These are phyloP conservation scores for Garrulus glandarius DNA, from an alignment of 2,797 vertebrate species.

Conservation along the genomic window DNA sequence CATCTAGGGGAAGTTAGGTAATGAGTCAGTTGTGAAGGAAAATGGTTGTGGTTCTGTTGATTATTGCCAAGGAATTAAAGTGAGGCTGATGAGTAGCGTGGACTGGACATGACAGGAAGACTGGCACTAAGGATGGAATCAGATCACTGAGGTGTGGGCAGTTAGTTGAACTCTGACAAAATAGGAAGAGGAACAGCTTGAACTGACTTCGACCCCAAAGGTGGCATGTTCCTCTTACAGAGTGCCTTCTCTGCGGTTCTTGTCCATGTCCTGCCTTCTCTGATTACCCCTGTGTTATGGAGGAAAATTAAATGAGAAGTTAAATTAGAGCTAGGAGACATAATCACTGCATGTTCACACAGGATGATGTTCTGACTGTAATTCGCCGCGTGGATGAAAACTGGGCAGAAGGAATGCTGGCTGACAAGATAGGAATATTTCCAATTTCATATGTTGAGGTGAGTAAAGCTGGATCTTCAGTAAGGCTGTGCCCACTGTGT, in stretches of 20 bases:
- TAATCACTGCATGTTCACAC: constrained; percentile 60
- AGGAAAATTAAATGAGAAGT: not conserved
- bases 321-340: not conserved
- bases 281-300: not conserved
- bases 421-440: constrained; percentile 99
- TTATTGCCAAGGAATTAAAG: not conserved
- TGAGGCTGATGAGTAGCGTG: not conserved
- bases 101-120: not conserved
- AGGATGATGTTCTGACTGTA: constrained; percentile 97
- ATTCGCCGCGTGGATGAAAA: constrained; percentile 98
- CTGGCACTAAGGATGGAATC: not conserved
- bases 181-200: not conserved
- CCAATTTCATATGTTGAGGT: constrained; percentile 99
- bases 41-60: not conserved
- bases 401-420: constrained; percentile 99
- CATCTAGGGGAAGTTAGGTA: not conserved
- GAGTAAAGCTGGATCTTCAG: constrained; percentile 53
- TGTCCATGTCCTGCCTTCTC: not conserved
- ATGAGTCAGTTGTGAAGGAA: not conserved
- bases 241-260: not conserved
- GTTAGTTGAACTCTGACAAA: not conserved
- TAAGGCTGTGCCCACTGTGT: not conserved
- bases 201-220: not conserved
- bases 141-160: not conserved
- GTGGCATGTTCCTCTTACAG: not conserved